Base-by-base conservation (phyloP, 92 coral and sea anemone species). In the Porites cylindrica region DNA sequence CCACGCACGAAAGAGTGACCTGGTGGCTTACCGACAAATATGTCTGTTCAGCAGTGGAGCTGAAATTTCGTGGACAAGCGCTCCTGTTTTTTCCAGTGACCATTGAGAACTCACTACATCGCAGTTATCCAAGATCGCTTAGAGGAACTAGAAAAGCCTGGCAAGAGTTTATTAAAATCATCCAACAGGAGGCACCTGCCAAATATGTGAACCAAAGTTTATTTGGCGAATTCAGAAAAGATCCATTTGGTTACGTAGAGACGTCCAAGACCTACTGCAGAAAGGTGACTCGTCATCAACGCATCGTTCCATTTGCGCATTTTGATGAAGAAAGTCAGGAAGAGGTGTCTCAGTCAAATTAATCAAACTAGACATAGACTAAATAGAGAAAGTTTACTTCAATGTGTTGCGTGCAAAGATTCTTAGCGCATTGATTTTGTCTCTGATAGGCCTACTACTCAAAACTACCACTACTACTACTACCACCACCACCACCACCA, bases 51-150 rank as follows among this genome's bases (percentile, higher is more conserved):
- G 90, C 74, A 0, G 90, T 86, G 18, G 90, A 86, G 90, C n/a
- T 86, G 14, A 86, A 70, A 21, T 86, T 86, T 54, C 84, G 90
- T n/a, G 85, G 90, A 1, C 90, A 86, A 50, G 85, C 80, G 17
- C 64, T 86, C 16, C 23, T 86, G 64, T 86, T 68, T 20, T 86
- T 79, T 2, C 90, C 90, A 29, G 70, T 86, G 53, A 60, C 85
- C 3, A 80, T 62, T 1, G 54, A 1, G 11, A 86, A 79, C 21
- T 66, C 23, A 70, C 26, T 76, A 5, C 66, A 68, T 67, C 75
- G 84, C 6, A 13, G 21, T 4, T 80, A 80, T 51, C 75, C 84
- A 8, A 16, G 63, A 17, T 80, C 85, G 24, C 43, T 8, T 13
- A 0, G 7, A 10, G 85, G 85, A 52, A 68, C 85, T 2, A 1